Evolutionary conservation across 1,140 invertebrate species (phyloP), one percentile per base, ranked within the genome.

Genomic region (Paracyclopina nana): DNA sequence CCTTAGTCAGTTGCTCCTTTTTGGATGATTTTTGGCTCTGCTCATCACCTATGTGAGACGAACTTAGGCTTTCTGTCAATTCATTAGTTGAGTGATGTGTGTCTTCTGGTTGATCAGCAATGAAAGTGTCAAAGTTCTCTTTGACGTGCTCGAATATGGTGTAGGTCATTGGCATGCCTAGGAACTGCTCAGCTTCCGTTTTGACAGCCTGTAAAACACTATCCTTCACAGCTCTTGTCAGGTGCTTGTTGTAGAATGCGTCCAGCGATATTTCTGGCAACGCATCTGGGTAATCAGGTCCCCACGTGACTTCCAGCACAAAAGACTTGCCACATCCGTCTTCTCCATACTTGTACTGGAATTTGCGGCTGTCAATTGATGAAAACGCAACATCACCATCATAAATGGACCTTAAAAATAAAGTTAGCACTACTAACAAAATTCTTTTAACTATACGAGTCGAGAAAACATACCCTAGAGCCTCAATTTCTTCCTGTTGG

Each of bases 131-230:
- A 22, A 77, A 67, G 61, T 80, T 78, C 61, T 94, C 87, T 62
- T 86, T 88, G 14, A 86, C 69, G 63, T 75, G 86, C 66, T 95
- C 87, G 68, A 95, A 87, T 27, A 95, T 61, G 3, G 85, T 84
- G 60, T 88, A 95, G 1, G 87, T 94, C 83, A 92, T 90, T 29
- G 84, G 81, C 65, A 76, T 79, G 9, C 84, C 88, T 18, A 90
- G 53, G 71, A 79, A 81, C 55, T 79, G 74, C 27, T 79, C 71
- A 0, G 79, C 79, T 64, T 88, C 82, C 31, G 70, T 65, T n/a
- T 70, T 66, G 1, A 86, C 59, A 29, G 72, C 67, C 6, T 68
- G 58, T 14, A 72, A 62, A 52, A 86, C 76, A 60, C 75, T 5
- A 9, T 48, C 20, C 12, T 27, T 14, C 18, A 51, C 6, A 25